Percentiles rank a stretch among this genome's conserved stretches.
phyloP scores from a whole-genome alignment of 2,888 invertebrate species.

The Platynereis dumerilii region DNA sequence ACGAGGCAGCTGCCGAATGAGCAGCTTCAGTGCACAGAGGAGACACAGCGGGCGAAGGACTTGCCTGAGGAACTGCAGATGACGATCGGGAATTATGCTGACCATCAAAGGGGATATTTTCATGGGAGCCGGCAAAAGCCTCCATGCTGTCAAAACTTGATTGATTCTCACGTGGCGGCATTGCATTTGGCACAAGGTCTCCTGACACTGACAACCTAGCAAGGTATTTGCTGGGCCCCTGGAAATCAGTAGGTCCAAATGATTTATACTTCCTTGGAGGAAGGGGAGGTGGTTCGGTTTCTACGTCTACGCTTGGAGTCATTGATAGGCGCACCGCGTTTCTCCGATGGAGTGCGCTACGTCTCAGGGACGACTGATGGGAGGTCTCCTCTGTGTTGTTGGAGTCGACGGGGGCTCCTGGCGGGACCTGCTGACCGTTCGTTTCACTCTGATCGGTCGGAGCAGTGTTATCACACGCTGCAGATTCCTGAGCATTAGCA shows the following conservation, averaged over 20 bases:
- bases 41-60: neutral
- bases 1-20: neutral
- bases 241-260: neutral
- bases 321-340: neutral
- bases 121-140: constrained; percentile 50
- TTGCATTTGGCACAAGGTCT: constrained; percentile 9
- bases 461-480: neutral
- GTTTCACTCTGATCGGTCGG: neutral
- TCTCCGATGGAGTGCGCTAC: too few relatives aligned
- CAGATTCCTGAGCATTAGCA: constrained; percentile 1
- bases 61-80: neutral
- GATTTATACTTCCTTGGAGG: constrained; percentile 7
- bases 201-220: neutral
- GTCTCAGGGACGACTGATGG: neutral
- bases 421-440: neutral
- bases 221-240: too few relatives aligned
- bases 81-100: neutral
- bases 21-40: neutral
- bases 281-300: neutral
- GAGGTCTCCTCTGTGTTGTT: neutral
- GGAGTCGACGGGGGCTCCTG: neutral
- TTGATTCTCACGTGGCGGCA: constrained; percentile 31
- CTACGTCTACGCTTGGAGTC: neutral
- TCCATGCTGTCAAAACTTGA: constrained; percentile 53
- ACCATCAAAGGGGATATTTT: constrained; percentile 33